Percentiles rank a stretch among this genome's conserved stretches.
phyloP scores from a whole-genome alignment of 2,113 vertebrate species.

The Lathamus discolor region DNA sequence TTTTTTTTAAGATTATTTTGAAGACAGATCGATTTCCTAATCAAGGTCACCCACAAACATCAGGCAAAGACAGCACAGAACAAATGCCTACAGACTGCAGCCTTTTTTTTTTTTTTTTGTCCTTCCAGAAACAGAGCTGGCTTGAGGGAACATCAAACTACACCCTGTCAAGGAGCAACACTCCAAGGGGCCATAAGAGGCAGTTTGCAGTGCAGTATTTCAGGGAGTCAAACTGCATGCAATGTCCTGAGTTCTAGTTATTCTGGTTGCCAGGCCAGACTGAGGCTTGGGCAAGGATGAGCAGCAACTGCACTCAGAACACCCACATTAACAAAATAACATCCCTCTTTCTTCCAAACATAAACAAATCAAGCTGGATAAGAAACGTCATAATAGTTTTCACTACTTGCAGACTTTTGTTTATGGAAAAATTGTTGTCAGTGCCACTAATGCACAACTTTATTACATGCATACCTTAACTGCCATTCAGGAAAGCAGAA shows the following conservation, averaged over 20 bases:
- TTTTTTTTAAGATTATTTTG: not conserved
- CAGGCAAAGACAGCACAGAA: not conserved
- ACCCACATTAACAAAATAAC: not conserved
- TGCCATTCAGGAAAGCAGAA: not conserved
- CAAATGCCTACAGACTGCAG: not conserved
- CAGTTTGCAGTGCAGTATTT: conserved; percentile 25
- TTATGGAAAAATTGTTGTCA: not conserved
- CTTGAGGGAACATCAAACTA: conserved; percentile 22
- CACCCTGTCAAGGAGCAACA: not conserved
- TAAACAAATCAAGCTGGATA: not conserved
- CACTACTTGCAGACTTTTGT: not conserved
- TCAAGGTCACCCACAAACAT: not conserved
- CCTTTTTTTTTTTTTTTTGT: too few relatives aligned
- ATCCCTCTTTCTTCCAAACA: not conserved
- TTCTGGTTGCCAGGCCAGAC: conserved; percentile 54
- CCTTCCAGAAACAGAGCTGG: not conserved
- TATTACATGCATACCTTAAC: not conserved
- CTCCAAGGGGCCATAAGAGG: conserved; percentile 13
- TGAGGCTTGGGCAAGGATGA: conserved; percentile 33
- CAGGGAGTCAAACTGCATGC: conserved; percentile 50
- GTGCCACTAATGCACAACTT: not conserved
- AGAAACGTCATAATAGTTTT: not conserved
- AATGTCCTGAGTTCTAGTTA: conserved; percentile 9
- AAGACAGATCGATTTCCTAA: not conserved
- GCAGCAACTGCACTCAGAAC: not conserved